Percentiles rank a stretch among this genome's conserved stretches.
These are phyloP conservation scores for Cheirogaleus major DNA, from an alignment of 2,797 vertebrate genomes.

Conservation along the genomic window DNA sequence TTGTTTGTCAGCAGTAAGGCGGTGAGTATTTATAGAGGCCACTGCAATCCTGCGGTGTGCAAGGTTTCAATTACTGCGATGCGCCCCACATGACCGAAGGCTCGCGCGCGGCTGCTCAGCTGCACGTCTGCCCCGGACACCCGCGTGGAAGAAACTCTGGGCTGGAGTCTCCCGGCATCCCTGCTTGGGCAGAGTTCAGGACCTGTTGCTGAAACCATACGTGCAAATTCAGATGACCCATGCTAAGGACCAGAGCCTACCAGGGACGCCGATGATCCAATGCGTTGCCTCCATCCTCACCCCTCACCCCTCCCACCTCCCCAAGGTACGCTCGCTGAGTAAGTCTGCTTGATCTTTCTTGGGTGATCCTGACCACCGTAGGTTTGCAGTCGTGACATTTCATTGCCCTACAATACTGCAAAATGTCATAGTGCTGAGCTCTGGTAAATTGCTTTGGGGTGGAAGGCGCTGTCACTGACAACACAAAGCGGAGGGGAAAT, in stretches of 20 bases:
- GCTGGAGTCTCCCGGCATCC: neutral
- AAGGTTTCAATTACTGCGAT: conserved; percentile 68
- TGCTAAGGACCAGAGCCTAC: neutral
- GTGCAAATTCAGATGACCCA: neutral
- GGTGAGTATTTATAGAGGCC: conserved; percentile 72
- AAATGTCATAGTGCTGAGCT: neutral
- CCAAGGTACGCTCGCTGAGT: neutral
- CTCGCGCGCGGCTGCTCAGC: neutral
- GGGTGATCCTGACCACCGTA: neutral
- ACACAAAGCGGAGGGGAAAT: neutral
- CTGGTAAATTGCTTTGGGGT: neutral
- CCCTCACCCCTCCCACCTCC: neutral
- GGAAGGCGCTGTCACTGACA: neutral
- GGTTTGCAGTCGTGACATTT: neutral
- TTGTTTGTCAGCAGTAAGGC: conserved; percentile 77
- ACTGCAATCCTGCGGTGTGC: conserved; percentile 70
- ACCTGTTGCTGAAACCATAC: neutral
- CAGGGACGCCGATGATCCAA: accelerated
- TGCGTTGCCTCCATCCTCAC: neutral
- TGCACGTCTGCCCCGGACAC: neutral
- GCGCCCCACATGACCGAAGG: neutral
- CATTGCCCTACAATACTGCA: neutral
- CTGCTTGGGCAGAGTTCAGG: neutral
- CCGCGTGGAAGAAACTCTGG: neutral
- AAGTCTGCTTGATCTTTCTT: neutral